phyloP scores from a whole-genome alignment of 37 sponge, comb jelly and placozoan species.

The Cladorhizidae sp. region DNA sequence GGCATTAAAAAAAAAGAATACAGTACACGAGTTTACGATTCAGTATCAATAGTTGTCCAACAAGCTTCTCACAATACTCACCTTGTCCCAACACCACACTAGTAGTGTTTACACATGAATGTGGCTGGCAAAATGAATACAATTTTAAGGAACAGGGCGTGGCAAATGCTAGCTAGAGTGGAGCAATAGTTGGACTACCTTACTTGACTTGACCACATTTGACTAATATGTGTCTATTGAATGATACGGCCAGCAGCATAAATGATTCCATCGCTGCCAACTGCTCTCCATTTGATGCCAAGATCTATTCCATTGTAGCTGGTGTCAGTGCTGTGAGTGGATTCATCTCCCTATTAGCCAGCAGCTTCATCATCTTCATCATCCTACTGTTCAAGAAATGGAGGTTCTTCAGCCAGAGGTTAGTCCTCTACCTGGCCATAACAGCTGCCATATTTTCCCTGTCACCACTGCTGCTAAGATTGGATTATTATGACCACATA shows the following conservation, averaged over 20 bases:
- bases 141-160: too few relatives aligned
- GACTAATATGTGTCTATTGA: neutral
- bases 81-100: too few relatives aligned
- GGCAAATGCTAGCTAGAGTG: too few relatives aligned
- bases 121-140: too few relatives aligned
- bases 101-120: too few relatives aligned
- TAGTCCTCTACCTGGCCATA: conserved; percentile 72
- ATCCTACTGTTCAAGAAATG: conserved; percentile 81
- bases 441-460: conserved; percentile 38
- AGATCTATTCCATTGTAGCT: conserved; percentile 9
- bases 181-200: too few relatives aligned
- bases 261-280: neutral
- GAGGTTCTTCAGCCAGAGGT: conserved; percentile 68
- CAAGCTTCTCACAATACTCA: too few relatives aligned
- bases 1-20: too few relatives aligned
- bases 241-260: neutral
- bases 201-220: neutral
- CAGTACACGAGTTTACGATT: too few relatives aligned
- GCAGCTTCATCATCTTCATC: conserved; percentile 41
- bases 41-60: too few relatives aligned
- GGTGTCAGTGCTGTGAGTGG: neutral
- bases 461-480: conserved; percentile 7
- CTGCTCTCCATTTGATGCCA: neutral
- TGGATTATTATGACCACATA: conserved; percentile 15
- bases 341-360: conserved; percentile 27